Evolutionary conservation across 2,888 invertebrate species (phyloP), one percentile per base, ranked within the genome.

Genomic region (Stegana nigrithorax): DNA sequence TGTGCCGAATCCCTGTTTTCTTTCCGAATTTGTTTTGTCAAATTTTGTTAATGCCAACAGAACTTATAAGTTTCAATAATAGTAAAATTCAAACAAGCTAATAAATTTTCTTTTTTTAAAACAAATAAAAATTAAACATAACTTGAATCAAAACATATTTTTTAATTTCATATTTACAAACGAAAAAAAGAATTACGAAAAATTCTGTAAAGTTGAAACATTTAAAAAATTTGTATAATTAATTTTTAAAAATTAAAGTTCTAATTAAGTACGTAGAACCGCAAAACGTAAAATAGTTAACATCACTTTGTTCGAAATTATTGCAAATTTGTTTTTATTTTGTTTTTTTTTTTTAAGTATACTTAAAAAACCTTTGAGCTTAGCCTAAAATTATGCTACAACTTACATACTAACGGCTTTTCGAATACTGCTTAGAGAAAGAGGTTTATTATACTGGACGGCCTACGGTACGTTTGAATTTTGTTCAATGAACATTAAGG

Each of bases 371-470:
- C n/a, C 25, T 2, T n/a, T 36, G 47, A 32, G 21, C 53, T 55
- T 21, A 55, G 19, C 5, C 65, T 71, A 73, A 75, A 75, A 71
- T 73, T 81, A 80, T 67, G 67, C 81, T 81, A 81, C 1, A 21
- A 69, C 79, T 82, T 84, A 81, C 66, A 62, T 72, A 73, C 84
- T 86, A 86, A 73, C 84, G 81, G 85, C 86, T 86, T 86, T 86
- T 86, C 86, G 85, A 86, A 86, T 85, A 86, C 86, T 86, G 86
- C 85, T 86, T 86, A 85, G 85, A 86, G 86, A 85, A 84, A 73
- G 83, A 80, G 83, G 83, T 83, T 84, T 83, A 85, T 84, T 73
- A 82, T 82, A 84, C 85, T 85, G 85, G 82, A 82, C 44, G 57
- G 57, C 26, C 23, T 42, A 23, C 44, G 17, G 19, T 17, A 25